phyloP scores from a whole-genome alignment of 2,888 invertebrate species.

The Pediacus dermestoides region DNA sequence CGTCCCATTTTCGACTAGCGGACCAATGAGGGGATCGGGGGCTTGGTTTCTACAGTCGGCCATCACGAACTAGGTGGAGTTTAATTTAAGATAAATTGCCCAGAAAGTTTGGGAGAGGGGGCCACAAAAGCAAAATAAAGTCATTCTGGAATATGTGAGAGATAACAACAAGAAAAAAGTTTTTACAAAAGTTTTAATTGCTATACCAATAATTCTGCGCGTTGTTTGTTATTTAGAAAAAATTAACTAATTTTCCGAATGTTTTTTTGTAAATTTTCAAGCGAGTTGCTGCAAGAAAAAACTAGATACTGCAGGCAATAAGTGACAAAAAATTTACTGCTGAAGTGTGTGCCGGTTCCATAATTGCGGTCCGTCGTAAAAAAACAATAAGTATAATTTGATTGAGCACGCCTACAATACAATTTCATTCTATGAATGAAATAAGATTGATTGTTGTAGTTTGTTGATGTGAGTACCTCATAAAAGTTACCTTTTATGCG shows the following conservation, averaged over 20 bases:
- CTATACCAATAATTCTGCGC: too few species aligned
- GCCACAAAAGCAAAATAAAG: constrained; percentile 21
- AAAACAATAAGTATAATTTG: background rate
- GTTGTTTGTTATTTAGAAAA: constrained; percentile 3
- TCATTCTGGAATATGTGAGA: constrained; percentile 24
- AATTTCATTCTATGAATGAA: constrained; percentile 7
- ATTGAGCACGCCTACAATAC: background rate
- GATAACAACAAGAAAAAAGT: constrained; percentile 26
- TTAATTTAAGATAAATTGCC: constrained; percentile 12
- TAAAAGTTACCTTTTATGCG: constrained; percentile 52
- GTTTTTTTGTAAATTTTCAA: too few species aligned
- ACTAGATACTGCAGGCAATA: too few species aligned
- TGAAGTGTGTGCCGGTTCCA: background rate
- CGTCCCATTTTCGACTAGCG: constrained; percentile 37
- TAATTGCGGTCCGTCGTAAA: background rate
- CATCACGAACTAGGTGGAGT: constrained; percentile 45
- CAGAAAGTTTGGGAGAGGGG: constrained; percentile 15
- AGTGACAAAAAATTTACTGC: background rate
- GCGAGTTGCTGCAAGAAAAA: too few species aligned
- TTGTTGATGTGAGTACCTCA: constrained; percentile 45
- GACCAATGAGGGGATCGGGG: constrained; percentile 38
- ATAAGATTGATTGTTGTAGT: constrained; percentile 42
- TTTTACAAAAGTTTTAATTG: constrained; percentile 32
- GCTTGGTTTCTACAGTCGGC: constrained; percentile 36
- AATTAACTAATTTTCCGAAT: too few species aligned